These are phyloP conservation scores for Pimpla rufipes DNA, from an alignment of 2,888 invertebrate species.

Conservation along the genomic window DNA sequence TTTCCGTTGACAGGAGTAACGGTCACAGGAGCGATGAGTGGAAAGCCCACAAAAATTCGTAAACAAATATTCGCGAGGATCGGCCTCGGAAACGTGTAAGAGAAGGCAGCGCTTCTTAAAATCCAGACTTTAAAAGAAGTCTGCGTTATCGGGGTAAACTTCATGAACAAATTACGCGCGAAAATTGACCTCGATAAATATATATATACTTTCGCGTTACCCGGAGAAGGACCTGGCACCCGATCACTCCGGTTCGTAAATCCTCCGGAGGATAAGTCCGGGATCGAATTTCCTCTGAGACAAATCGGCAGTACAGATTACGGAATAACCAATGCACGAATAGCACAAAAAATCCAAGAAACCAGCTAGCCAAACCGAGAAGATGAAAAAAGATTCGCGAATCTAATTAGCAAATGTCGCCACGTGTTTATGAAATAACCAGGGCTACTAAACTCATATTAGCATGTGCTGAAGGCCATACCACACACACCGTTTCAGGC, in stretches of 20 bases:
- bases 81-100: fast-evolving
- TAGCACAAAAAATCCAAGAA: neutral
- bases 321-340: no score
- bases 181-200: no score
- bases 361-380: neutral
- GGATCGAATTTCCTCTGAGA: no score
- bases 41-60: neutral
- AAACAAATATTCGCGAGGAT: neutral
- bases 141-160: neutral
- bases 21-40: neutral
- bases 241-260: no score
- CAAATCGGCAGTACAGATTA: no score
- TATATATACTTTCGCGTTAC: no score
- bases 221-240: no score
- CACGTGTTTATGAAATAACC: slow-evolving; percentile 5
- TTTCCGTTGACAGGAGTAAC: no score
- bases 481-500: neutral
- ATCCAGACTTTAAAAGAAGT: neutral
- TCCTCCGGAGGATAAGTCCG: no score
- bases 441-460: neutral
- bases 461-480: neutral
- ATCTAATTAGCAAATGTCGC: neutral
- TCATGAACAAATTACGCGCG: no score
- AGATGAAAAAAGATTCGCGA: neutral
- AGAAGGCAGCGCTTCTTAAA: neutral